These are phyloP conservation scores for Plusia festucae DNA, from an alignment of 2,888 invertebrate genomes.

Conservation along the genomic window DNA sequence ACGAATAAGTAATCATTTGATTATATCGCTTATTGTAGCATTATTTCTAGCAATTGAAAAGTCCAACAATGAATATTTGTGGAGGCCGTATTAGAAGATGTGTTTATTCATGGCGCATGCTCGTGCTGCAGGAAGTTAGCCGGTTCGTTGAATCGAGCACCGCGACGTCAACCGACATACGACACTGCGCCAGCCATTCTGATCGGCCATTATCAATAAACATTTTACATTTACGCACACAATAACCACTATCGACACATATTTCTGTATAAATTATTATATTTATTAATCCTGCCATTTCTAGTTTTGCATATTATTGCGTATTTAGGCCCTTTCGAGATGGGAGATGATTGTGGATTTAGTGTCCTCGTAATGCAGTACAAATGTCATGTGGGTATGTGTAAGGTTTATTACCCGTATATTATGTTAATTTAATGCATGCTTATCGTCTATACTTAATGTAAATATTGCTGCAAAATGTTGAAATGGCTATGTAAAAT, in stretches of 20 bases:
- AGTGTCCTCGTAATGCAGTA: constrained; percentile 75
- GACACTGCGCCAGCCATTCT: constrained; percentile 75
- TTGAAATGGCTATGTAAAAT: constrained; percentile 69
- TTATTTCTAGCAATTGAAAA: constrained; percentile 29
- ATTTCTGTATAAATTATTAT: constrained; percentile 53
- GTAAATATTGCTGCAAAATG: constrained; percentile 70
- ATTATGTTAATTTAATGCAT: constrained; percentile 78
- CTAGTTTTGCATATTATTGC: constrained; percentile 59
- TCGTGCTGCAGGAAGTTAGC: constrained; percentile 80
- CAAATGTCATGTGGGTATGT: constrained; percentile 78
- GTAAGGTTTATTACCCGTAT: constrained; percentile 82
- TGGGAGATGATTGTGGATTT: constrained; percentile 67
- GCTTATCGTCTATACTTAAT: constrained; percentile 68
- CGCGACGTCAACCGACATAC: constrained; percentile 72
- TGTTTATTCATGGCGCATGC: constrained; percentile 82
- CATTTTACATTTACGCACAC: constrained; percentile 56
- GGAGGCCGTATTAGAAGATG: constrained; percentile 67
- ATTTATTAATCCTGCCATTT: constrained; percentile 55
- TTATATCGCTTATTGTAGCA: constrained; percentile 29
- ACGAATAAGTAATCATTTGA: constrained; percentile 13
- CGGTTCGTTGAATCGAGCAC: constrained; percentile 79
- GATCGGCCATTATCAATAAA: constrained; percentile 71
- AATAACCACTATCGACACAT: constrained; percentile 47
- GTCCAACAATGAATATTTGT: constrained; percentile 47
- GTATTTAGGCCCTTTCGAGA: constrained; percentile 61